Evolutionary conservation across 2,113 vertebrate species (phyloP).

Genomic region (Tapirus terrestris): DNA sequence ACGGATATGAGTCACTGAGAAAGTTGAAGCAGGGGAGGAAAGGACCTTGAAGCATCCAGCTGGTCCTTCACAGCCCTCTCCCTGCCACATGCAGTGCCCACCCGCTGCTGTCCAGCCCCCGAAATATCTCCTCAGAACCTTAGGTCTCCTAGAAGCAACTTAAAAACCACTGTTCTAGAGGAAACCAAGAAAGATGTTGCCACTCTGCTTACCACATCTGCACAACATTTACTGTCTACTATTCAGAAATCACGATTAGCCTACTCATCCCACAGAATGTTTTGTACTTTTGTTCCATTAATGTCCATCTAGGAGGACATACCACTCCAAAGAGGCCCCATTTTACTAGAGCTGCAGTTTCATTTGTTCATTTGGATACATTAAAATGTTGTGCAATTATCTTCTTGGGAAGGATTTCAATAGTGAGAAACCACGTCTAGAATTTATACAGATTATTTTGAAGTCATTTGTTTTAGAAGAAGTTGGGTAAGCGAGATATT

Average conservation of each 20-base stretch:
- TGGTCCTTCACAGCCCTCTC: not conserved
- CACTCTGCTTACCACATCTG: conserved; percentile 59
- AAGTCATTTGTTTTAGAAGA: conserved; percentile 63
- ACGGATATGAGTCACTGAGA: not conserved
- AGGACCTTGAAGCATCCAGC: not conserved
- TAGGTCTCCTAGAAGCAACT: not conserved
- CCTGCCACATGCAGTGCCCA: too few relatives aligned
- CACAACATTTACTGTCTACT: conserved; percentile 7
- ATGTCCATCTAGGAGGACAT: not conserved
- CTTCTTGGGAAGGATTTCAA: conserved; percentile 50
- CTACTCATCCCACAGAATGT: not conserved
- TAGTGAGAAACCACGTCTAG: conserved; percentile 72
- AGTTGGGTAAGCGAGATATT: conserved; percentile 58
- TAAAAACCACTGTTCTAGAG: not conserved
- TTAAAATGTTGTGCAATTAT: conserved; percentile 50
- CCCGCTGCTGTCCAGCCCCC: rapidly evolving
- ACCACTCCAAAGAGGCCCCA: not conserved
- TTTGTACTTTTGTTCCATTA: not conserved
- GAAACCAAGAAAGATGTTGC: conserved; percentile 47
- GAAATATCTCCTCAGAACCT: not conserved
- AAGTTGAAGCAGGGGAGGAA: not conserved
- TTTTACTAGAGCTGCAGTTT: conserved; percentile 57
- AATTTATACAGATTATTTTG: conserved; percentile 72
- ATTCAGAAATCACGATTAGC: conserved; percentile 8
- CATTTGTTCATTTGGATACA: conserved; percentile 51